phyloP scores from a whole-genome alignment of 2,113 vertebrate species.

The Aix galericulata region DNA sequence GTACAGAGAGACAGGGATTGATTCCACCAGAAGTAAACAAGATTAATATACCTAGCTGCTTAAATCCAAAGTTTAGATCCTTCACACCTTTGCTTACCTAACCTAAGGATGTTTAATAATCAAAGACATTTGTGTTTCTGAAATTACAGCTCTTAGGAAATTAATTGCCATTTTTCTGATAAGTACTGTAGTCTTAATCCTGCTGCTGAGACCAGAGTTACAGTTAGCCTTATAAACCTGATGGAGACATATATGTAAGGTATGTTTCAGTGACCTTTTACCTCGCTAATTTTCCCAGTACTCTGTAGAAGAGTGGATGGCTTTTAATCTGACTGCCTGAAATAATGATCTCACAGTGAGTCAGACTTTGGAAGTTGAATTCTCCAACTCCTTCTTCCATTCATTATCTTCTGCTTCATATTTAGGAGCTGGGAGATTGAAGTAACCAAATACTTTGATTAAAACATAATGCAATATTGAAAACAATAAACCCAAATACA shows the following conservation, averaged over 20 bases:
- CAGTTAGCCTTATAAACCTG: not conserved
- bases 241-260: fast-evolving
- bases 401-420: not conserved
- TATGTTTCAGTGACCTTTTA: not conserved
- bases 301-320: not conserved
- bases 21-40: not conserved
- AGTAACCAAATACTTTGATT: not conserved
- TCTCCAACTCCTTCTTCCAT: not conserved
- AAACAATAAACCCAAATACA: not conserved
- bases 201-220: not conserved
- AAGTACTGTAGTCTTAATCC: not conserved
- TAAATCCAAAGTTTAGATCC: not conserved
- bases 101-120: not conserved
- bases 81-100: not conserved
- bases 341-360: not conserved
- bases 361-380: not conserved
- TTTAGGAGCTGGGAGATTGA: not conserved
- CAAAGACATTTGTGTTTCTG: not conserved
- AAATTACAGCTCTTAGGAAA: not conserved
- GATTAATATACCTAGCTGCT: not conserved
- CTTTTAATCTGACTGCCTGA: not conserved
- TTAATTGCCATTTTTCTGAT: not conserved
- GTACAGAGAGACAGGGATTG: not conserved
- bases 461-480: not conserved
- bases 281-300: not conserved